These are phyloP conservation scores for Sardina pilchardus DNA, from an alignment of 2,113 vertebrate genomes.

Conservation along the genomic window DNA sequence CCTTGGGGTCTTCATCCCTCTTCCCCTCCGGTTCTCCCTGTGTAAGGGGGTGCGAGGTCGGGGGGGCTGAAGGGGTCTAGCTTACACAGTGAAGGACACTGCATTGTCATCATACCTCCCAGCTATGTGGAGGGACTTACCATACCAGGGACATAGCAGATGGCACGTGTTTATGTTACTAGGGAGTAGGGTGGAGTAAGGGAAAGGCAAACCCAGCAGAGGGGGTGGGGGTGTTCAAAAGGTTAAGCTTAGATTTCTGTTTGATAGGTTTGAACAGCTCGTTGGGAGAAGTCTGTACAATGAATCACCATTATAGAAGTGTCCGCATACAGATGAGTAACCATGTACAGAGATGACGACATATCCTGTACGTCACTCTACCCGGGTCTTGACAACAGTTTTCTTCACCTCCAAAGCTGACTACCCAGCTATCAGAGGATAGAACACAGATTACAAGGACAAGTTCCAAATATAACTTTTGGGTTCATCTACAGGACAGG, in stretches of 20 bases:
- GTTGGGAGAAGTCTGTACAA: no score
- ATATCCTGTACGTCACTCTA: no score
- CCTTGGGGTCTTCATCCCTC: neutral
- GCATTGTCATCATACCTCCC: neutral
- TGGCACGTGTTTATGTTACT: constrained; percentile 24
- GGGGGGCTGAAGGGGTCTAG: neutral
- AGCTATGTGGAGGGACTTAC: constrained; percentile 29
- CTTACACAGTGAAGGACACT: neutral
- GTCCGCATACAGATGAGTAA: no score
- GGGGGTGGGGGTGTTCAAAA: neutral
- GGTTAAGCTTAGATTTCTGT: neutral
- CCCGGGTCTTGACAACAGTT: no score
- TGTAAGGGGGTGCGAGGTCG: neutral
- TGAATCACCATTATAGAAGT: no score
- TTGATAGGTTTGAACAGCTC: no score
- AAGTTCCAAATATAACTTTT: no score
- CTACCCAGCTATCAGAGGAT: no score
- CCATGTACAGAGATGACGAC: no score
- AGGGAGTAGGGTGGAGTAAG: neutral
- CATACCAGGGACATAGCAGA: neutral
- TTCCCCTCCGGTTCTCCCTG: neutral
- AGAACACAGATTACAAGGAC: no score
- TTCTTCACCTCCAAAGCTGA: no score
- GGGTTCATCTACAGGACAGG: no score
- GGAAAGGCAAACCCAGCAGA: neutral